A percentile compares a stretch with the other conserved stretches of the same genome.
Evolutionary conservation across 2,797 vertebrate genomes (phyloP).

Genomic region (Lepus oiostolus): DNA sequence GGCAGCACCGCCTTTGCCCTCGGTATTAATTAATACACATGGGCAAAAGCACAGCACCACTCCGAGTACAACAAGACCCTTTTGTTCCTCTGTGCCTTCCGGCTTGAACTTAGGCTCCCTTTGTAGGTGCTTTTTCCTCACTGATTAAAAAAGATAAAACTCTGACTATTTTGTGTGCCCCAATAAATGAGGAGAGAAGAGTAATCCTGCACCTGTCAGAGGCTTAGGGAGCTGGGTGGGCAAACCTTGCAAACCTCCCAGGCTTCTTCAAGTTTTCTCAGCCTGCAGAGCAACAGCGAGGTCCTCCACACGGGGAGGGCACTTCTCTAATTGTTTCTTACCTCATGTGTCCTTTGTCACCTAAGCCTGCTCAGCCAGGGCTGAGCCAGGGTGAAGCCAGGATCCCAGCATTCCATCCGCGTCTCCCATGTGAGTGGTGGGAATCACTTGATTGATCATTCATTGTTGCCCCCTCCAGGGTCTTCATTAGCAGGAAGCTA

Average conservation of each 20-base stretch:
- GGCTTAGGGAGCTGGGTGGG: neutral
- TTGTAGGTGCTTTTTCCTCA: neutral
- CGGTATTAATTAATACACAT: constrained; percentile 44
- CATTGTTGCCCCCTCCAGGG: too few species aligned
- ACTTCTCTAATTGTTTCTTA: neutral
- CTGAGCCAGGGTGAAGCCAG: too few species aligned
- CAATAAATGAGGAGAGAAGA: accelerated
- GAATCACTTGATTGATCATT: too few species aligned
- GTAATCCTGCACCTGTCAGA: constrained; percentile 15
- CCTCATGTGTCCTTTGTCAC: too few species aligned
- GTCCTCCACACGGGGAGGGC: too few species aligned
- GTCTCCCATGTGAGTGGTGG: too few species aligned
- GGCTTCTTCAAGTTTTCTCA: neutral
- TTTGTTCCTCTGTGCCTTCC: constrained; percentile 14
- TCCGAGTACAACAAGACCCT: neutral
- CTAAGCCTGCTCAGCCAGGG: too few species aligned
- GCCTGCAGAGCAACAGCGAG: accelerated
- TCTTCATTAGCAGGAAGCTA: too few species aligned
- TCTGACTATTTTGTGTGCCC: neutral
- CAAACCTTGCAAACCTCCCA: neutral
- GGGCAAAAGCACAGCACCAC: neutral
- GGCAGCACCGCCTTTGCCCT: neutral
- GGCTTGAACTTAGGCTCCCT: neutral
- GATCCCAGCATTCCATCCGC: too few species aligned
- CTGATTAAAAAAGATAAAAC: constrained; percentile 59